phyloP scores from a whole-genome alignment of 2,888 invertebrate species.

The Dicyrtomina minuta region DNA sequence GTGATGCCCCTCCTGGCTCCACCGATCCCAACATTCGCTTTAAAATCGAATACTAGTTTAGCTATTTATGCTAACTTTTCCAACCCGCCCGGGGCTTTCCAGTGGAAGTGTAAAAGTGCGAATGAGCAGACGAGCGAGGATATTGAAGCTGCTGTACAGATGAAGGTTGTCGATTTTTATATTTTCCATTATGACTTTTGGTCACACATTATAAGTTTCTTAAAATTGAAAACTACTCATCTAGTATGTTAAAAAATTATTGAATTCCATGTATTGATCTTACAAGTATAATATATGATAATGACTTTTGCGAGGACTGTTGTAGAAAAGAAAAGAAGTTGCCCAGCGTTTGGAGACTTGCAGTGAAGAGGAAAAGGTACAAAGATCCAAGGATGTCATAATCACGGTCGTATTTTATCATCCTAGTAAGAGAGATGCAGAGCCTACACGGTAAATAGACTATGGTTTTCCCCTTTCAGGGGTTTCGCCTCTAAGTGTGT shows the following conservation, averaged over 20 bases:
- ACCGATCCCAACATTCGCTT: conserved; percentile 4
- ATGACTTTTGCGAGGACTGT: neutral
- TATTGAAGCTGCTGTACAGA: conserved; percentile 4
- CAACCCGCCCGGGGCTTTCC: conserved; percentile 8
- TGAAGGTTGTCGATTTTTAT: neutral
- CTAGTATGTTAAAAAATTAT: no score
- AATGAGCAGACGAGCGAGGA: conserved; percentile 10
- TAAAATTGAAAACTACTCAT: no score
- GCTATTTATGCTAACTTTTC: conserved; percentile 18
- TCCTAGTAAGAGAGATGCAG: neutral
- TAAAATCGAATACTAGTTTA: neutral
- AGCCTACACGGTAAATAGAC: neutral
- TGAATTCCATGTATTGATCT: neutral
- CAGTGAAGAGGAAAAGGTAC: conserved; percentile 2
- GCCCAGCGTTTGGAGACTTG: no score
- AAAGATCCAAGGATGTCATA: neutral
- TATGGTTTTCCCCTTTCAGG: neutral
- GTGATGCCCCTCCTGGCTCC: conserved; percentile 23
- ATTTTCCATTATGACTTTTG: no score
- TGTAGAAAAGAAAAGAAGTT: neutral
- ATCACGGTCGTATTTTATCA: conserved; percentile 25
- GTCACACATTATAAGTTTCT: no score
- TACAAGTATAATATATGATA: neutral
- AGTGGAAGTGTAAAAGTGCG: conserved; percentile 23
- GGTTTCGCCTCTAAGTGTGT: neutral